phyloP scores from a whole-genome alignment of 37 sponge, comb jelly and placozoan species.

The Oscarella lobularis region DNA sequence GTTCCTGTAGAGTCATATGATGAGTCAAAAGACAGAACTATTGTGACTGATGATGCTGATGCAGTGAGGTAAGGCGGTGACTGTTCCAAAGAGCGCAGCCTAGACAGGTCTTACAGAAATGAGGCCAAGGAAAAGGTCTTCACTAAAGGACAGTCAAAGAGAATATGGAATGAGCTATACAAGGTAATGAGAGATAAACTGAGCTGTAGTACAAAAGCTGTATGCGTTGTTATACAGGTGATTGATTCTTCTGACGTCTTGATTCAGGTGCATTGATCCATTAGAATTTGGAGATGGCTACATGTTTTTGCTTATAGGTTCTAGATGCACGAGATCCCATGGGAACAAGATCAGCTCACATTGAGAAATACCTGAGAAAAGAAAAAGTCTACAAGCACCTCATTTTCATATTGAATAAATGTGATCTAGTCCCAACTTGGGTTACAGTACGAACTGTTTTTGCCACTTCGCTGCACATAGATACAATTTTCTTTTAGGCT shows the following conservation, averaged over 20 bases:
- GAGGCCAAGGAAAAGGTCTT: conserved; percentile 76
- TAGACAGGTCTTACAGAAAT: conserved; percentile 24
- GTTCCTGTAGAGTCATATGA: conserved; percentile 7
- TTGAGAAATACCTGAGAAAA: conserved; percentile 68
- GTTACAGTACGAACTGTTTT: conserved; percentile 87
- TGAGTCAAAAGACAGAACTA: conserved; percentile 5
- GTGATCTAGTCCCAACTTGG: conserved; percentile 98
- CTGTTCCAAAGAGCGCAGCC: not conserved
- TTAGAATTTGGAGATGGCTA: not conserved
- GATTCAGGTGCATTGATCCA: conserved; percentile 38
- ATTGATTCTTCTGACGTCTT: conserved; percentile 84
- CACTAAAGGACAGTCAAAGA: conserved; percentile 82
- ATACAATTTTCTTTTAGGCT: too few species aligned
- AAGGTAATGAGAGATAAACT: conserved; percentile 35
- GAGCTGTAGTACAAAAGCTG: too few species aligned
- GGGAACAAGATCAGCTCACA: conserved; percentile 83
- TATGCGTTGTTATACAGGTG: too few species aligned
- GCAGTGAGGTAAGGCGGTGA: not conserved
- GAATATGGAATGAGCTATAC: conserved; percentile 95
- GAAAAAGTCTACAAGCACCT: conserved; percentile 97
- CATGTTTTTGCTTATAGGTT: conserved; percentile 49
- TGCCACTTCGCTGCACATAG: too few species aligned
- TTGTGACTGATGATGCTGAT: not conserved
- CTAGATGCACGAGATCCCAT: conserved; percentile 90
- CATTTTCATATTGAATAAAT: conserved; percentile 91